Evolutionary conservation across 2,888 invertebrate genomes (phyloP), one percentile per base, ranked within the genome.

Genomic region (Cyclophora punctaria): DNA sequence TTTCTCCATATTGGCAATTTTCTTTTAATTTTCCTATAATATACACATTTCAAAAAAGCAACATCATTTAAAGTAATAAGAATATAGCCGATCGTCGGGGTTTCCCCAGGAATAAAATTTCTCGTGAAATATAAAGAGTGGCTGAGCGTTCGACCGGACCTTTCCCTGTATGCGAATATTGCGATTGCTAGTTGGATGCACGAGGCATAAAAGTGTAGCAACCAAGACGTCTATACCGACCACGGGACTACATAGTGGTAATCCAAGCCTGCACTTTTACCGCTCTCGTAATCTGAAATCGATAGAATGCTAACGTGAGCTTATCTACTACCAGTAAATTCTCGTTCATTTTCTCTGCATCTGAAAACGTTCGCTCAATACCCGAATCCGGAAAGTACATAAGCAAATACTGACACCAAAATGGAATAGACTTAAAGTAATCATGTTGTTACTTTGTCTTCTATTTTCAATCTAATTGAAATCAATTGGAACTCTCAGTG

Each of bases 201-300:
- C 7, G 20, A 7, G 42, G 34, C 48, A 45, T 48, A 43, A 48
- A 44, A 48, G 40, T 43, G 43, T 46, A 48, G 40, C 44, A 48
- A 44, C 41, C 48, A 42, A 46, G 41, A 47, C 41, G 44, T 41
- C 42, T 42, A 47, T 49, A 44, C 49, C 37, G 34, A 6, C 34
- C 20, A 44, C 44, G 33, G 44, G 34, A 34, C 56, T 50, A 48
- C 46, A 55, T 52, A 53, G 52, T 50, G 55, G 64, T 70, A 67
- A 71, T 68, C 63, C 64, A 50, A 45, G 44, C 47, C 59, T 67
- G 67, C 66, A 73, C 66, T 73, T 71, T 73, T 68, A 56, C 64
- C 51, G 51, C 62, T 62, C 58, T 53, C 60, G 59, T 71, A 71
- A 75, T 71, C 70, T 71, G 50, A 74, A 75, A 73, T 75, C 72